Percentiles rank a stretch among this genome's conserved stretches.
Conservation (phyloP, 2,113 vertebrate genomes). For the Chitala chitala region DNA sequence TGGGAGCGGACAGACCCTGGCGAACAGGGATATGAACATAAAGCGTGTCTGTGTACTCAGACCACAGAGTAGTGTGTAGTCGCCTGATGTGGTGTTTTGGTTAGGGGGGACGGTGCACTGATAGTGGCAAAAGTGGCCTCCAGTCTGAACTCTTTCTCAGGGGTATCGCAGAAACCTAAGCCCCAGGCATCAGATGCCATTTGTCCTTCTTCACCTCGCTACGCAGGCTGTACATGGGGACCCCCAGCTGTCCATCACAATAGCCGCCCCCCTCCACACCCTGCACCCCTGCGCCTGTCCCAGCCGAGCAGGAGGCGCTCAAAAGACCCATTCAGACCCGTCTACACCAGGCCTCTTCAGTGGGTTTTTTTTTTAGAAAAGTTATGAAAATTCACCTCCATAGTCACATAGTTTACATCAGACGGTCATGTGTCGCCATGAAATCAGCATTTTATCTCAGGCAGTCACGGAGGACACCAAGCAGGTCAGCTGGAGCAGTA, state of each 20-base stretch:
- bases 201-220: conserved; percentile 43
- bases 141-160: conserved; percentile 3
- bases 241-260: conserved; percentile 69
- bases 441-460: neutral
- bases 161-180: conserved; percentile 54
- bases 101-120: conserved; percentile 24
- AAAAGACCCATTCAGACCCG: conserved; percentile 59
- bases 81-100: neutral
- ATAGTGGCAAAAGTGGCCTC: neutral
- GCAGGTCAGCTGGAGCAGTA: neutral
- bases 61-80: neutral
- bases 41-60: neutral
- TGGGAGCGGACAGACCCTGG: neutral
- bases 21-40: neutral
- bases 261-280: conserved; percentile 52
- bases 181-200: conserved; percentile 59
- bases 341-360: conserved; percentile 42
- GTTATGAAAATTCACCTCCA: no score
- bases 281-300: conserved; percentile 9
- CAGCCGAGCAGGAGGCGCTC: conserved; percentile 31
- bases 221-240: conserved; percentile 56
- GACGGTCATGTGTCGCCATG: neutral
- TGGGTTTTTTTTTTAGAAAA: conserved; percentile 27
- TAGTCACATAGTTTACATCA: neutral
- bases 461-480: neutral